A percentile compares a stretch with the other conserved stretches of the same genome.
Conservation (phyloP, 2,888 invertebrate genomes). For the Antitype chi region DNA sequence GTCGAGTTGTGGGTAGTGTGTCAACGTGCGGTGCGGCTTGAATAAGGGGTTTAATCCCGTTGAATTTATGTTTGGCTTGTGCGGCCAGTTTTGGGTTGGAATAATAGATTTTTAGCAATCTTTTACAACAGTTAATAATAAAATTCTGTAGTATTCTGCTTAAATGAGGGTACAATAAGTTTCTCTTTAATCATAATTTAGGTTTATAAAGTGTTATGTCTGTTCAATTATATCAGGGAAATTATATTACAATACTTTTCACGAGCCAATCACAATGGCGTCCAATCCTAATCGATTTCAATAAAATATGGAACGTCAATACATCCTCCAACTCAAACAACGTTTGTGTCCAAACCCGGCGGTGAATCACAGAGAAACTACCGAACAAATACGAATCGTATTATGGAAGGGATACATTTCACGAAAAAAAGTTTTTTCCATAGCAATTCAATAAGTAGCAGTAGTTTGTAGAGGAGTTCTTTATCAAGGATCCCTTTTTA, state of each 20-base stretch:
- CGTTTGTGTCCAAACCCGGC: constrained; percentile 13
- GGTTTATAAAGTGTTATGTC: constrained; percentile 16
- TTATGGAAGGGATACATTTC: constrained; percentile 41
- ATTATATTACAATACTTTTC: constrained; percentile 30
- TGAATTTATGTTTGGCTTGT: constrained; percentile 40
- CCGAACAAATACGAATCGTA: constrained; percentile 50
- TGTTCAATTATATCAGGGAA: constrained; percentile 2
- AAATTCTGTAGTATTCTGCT: neutral
- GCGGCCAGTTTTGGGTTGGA: constrained; percentile 16
- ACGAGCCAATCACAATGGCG: constrained; percentile 19
- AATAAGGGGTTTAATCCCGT: constrained; percentile 33
- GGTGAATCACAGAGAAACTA: constrained; percentile 44
- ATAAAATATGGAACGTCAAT: constrained; percentile 28
- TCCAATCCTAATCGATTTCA: constrained; percentile 19
- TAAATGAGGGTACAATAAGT: constrained; percentile 5
- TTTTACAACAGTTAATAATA: constrained; percentile 21
- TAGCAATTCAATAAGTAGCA: constrained; percentile 50
- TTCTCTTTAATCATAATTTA: constrained; percentile 17
- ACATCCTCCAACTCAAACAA: neutral
- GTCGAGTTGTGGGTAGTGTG: constrained; percentile 42
- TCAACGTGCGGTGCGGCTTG: constrained; percentile 38
- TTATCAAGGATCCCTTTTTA: constrained; percentile 29
- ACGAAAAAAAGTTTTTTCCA: constrained; percentile 41
- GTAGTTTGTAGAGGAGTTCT: constrained; percentile 38
- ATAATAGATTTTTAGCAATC: constrained; percentile 17